Base-by-base conservation (phyloP, 2,113 vertebrate species). In the Pelmatolapia mariae region DNA sequence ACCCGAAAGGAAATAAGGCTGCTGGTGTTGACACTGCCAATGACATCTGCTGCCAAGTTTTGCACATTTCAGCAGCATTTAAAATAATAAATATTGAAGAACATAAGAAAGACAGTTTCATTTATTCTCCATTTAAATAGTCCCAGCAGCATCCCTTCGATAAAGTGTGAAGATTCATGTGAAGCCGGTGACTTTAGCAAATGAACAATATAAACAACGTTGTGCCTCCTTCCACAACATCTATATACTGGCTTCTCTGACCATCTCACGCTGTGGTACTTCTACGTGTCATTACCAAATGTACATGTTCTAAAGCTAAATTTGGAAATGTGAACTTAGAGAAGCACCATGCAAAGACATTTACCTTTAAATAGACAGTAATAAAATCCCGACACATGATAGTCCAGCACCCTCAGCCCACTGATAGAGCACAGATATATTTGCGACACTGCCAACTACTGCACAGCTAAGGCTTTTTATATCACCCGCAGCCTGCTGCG, bases 351-450 rank as follows among this genome's bases (percentile, higher is more conserved):
- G 83, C 85, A 92, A 88, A 94, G 78, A 89, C 87, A 92, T 93
- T 89, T 92, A 71, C 26, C 91, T 95, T 94, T 89, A 94, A 94
- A 95, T 94, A 95, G 95, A 78, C 81, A 45, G 92, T 91, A 95
- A 95, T 94, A 93, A 96, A 92, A 95, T 71, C 87, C 89, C 83
- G 89, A 92, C 89, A 94, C 76, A 87, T 86, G 89, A 94, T 90
- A 92, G 92, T 68, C 54, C 43, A 54, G 83, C 80, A 90, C 82
- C 83, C 66, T 80, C 56, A 45, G 84, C 85, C 16, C 79, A 89
- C 82, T 90, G 86, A 91, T 92, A 83, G 86, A 87, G 76, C 89
- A 78, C 79, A 87, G 71, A 92, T 91, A 86, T 80, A 85, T 91
- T 86, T 81, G 56, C 87, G 82, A 88, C 91, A 88, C 82, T 38